phyloP scores from a whole-genome alignment of 2,888 invertebrate genomes.

The Agrenia bidenticulata region DNA sequence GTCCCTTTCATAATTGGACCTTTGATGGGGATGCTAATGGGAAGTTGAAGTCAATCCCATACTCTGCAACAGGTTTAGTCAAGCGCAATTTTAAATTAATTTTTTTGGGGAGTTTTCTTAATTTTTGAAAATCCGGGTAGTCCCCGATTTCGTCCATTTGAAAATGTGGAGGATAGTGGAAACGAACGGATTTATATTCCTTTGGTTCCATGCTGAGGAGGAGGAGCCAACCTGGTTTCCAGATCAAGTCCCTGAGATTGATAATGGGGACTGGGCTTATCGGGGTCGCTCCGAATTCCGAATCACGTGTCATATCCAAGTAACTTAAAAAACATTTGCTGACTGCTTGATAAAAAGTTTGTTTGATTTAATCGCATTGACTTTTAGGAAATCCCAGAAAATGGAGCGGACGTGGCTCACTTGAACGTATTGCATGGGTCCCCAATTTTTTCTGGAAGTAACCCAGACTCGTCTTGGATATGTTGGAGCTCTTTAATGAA shows the following conservation, averaged over 20 bases:
- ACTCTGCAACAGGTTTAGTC: slow-evolving; percentile 57
- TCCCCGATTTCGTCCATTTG: slow-evolving; percentile 68
- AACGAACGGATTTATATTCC: slow-evolving; percentile 71
- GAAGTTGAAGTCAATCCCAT: slow-evolving; percentile 71
- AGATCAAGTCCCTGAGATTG: slow-evolving; percentile 62
- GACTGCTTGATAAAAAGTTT: not conserved
- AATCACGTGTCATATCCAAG: slow-evolving; percentile 76
- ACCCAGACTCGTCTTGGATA: slow-evolving; percentile 28
- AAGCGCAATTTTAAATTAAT: no score
- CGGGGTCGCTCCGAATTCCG: slow-evolving; percentile 77
- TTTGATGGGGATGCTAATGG: slow-evolving; percentile 72
- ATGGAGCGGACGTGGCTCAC: slow-evolving; percentile 83
- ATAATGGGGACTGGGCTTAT: slow-evolving; percentile 64
- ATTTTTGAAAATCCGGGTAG: slow-evolving; percentile 57
- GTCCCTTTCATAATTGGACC: slow-evolving; percentile 85
- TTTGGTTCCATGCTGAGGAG: slow-evolving; percentile 79
- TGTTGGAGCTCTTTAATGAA: slow-evolving; percentile 34
- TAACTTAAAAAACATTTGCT: slow-evolving; percentile 54
- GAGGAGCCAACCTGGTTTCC: slow-evolving; percentile 70
- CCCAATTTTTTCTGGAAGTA: slow-evolving; percentile 28
- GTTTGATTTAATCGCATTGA: slow-evolving; percentile 8
- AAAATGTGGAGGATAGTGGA: slow-evolving; percentile 71
- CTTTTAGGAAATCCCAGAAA: slow-evolving; percentile 84
- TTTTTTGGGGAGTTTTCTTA: no score
- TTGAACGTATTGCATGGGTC: slow-evolving; percentile 69